Evolutionary conservation across 1,140 invertebrate species (phyloP), one percentile per base, ranked within the genome.

Genomic region (Pararge aegeria): DNA sequence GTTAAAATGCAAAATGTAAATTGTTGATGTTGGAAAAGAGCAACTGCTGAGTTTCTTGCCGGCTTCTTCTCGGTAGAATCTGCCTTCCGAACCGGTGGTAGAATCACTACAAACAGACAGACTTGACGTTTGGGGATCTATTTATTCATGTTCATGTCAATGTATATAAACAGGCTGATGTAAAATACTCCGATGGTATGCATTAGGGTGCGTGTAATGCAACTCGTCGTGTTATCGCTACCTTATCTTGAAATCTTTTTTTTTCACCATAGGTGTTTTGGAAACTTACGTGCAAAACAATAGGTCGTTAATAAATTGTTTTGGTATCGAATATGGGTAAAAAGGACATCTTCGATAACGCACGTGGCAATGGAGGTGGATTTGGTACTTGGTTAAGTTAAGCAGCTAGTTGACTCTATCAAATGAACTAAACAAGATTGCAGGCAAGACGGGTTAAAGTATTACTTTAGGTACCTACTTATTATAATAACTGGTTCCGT

Each of bases 261-360:
- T 70, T 73, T 66, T 48, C 53, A 52, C 18, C 42, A 19, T 19
- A 30, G 2, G 42, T 57, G 68, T 67, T 77, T 77, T 72, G 50
- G 66, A 74, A 75, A 70, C 66, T 68, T 68, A 64, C 66, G 59
- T 29, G 42, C n/a, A 21, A 38, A 56, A 77, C 74, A 77, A 77
- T 73, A 60, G 74, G 34, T 69, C 67, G 61, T 74, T 74, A 73
- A 70, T 27, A 21, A 27, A 21, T 30, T 77, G 74, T 77, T 77
- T 77, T 74, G 69, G 61, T 70, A 63, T 42, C 52, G 66, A 66
- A 74, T 68, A 57, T 77, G 57, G 72, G 74, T 70, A 74, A 75
- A 77, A 77, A 77, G 69, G 74, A 72, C 71, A 74, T 61, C 58
- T 62, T 57, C 50, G 71, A 73, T 74, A 73, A 30, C 44, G 71